Percentiles rank a stretch among this genome's conserved stretches.
Evolutionary conservation across 2,113 vertebrate genomes (phyloP).

Genomic region (Prionailurus viverrinus): DNA sequence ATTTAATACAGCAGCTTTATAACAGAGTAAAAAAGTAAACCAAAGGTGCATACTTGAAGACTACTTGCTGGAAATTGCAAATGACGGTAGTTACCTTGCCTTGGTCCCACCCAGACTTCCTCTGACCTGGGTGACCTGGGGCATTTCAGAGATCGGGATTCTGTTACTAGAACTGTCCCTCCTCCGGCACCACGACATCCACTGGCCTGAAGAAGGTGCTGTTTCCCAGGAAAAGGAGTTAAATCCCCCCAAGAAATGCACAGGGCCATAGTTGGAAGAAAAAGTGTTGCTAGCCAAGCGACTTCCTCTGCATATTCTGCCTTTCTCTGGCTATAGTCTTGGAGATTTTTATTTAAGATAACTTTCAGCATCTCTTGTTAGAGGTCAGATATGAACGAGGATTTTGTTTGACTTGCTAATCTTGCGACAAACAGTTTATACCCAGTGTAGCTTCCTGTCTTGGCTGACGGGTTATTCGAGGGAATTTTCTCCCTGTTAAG

Average conservation of each 20-base stretch:
- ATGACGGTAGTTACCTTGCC: background rate
- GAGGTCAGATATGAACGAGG: constrained; percentile 43
- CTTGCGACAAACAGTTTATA: constrained; percentile 66
- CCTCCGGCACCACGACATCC: background rate
- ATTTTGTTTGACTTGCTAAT: constrained; percentile 56
- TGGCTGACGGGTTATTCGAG: constrained; percentile 68
- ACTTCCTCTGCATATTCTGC: background rate
- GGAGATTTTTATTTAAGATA: background rate
- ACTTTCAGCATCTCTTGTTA: constrained; percentile 47
- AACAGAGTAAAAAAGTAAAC: background rate
- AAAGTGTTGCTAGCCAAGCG: background rate
- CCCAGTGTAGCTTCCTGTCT: constrained; percentile 67
- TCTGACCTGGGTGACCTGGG: background rate
- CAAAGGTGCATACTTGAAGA: background rate
- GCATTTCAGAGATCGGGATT: background rate
- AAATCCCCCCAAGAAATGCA: constrained; percentile 66
- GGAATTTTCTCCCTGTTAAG: constrained; percentile 55
- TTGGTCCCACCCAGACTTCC: background rate
- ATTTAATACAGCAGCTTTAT: background rate
- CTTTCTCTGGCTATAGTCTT: background rate
- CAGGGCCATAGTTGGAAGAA: background rate
- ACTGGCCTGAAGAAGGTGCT: constrained; percentile 82
- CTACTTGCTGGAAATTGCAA: background rate
- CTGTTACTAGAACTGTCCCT: background rate
- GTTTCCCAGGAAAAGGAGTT: constrained; percentile 77